Evolutionary conservation across 2,113 vertebrate genomes (phyloP), one percentile per base, ranked within the genome.

Genomic region (Chloroceryle aenea): DNA sequence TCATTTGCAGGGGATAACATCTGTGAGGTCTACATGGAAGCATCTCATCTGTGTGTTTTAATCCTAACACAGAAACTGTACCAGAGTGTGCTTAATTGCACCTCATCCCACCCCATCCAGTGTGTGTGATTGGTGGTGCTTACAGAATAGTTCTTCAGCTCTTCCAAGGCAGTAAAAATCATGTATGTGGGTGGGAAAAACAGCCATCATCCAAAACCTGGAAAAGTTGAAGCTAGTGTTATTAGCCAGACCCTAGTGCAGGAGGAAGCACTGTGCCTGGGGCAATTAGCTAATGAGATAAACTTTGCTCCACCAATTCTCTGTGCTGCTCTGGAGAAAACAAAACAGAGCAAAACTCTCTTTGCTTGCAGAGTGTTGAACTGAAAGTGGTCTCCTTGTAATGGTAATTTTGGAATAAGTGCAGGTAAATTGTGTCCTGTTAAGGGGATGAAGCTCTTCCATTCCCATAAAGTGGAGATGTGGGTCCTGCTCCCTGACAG

Each of bases 1-100:
- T 42, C 9, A 32, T 56, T 12, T 6, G 27, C 14, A 19, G 7
- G 12, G 30, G 3, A 42, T 63, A 53, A 22, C 25, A 71, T 78
- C 64, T 63, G 3, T 69, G 45, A 34, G 38, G 3, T 75, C 67
- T 93, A 19, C 26, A 13, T 7, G 32, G 40, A 52, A 21, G 17
- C 27, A 36, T 64, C 32, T 68, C 7, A 89, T 47, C 20, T 75
- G 20, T 5, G 3, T 48, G 9, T 56, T 43, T 72, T 45, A 64
- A 10, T 85, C 22, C 6, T 50, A 15, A 7, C 38, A 22, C 27
- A 85, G 77, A 72, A 14, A 21, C 36, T 61, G 29, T 56, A 19
- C 0, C 0, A 66, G 55, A 42, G 27, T 1, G 8, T 53, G 15
- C 12, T 71, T 3, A 23, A 17, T 0, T 15, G 27, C 50, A 59